Percentiles rank a stretch among this genome's conserved stretches.
phyloP scores from a whole-genome alignment of 2,888 invertebrate species.

The Stenodera caucasica region DNA sequence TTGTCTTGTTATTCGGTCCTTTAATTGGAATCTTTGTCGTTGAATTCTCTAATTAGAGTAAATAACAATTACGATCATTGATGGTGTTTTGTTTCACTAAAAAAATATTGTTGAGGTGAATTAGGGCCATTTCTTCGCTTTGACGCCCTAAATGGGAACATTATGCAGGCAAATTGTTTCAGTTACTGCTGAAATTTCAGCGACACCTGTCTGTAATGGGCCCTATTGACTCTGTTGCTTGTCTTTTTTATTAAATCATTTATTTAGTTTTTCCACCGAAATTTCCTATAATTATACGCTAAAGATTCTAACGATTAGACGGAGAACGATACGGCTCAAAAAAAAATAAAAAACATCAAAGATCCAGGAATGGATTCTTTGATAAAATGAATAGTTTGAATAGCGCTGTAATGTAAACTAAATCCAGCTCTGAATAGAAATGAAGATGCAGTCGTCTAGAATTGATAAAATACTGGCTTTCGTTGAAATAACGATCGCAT shows the following conservation, averaged over 20 bases:
- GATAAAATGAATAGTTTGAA: not conserved
- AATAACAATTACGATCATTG: not conserved
- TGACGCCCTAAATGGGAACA: slow-evolving; percentile 26
- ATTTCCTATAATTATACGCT: too few species aligned
- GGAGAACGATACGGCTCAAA: too few species aligned
- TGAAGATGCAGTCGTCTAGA: not conserved
- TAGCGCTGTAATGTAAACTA: not conserved
- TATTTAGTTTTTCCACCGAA: too few species aligned
- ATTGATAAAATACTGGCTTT: not conserved
- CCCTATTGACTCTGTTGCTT: slow-evolving; percentile 27
- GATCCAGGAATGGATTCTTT: not conserved
- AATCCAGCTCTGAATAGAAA: not conserved
- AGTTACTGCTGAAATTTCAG: slow-evolving; percentile 29
- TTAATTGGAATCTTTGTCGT: not conserved
- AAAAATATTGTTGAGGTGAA: not conserved
- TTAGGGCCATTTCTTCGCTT: not conserved
- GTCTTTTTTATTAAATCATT: too few species aligned
- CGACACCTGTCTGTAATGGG: slow-evolving; percentile 34
- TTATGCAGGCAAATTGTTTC: slow-evolving; percentile 29
- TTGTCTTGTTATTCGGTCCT: not conserved
- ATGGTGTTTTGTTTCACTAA: too few species aligned
- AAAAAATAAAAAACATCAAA: not conserved
- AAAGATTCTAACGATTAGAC: not conserved
- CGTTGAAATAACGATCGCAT: too few species aligned
- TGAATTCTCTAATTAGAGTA: not conserved